Evolutionary conservation across 2,797 vertebrate genomes (phyloP), one percentile per base, ranked within the genome.

Genomic region (Cryptoblepharus egeriae): DNA sequence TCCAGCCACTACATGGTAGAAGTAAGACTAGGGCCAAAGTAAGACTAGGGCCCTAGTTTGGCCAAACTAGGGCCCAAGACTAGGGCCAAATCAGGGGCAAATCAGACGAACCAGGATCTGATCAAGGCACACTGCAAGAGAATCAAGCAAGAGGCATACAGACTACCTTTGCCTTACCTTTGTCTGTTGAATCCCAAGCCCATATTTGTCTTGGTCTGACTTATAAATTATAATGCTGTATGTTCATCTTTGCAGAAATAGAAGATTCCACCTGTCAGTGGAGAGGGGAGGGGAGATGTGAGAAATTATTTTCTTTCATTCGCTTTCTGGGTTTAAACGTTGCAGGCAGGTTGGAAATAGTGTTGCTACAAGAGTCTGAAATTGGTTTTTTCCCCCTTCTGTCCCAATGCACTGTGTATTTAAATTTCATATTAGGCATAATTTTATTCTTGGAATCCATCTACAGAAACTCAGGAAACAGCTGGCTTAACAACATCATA

Each of bases 381-480:
- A 74, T n/a, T 1, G 45, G 9, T 12, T 52, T 16, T 64, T 35
- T 26, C 39, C 39, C 39, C 39, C 39, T 18, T 13, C 70, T 87
- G 15, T 69, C 24, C 39, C 32, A 0, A 20, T 61, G 20, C 37
- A 26, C 2, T 39, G 55, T 63, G 37, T 60, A 75, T 69, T 60
- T 75, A 61, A 68, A 69, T 80, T 4, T 24, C 69, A 87, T 72
- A 28, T 77, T 1, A 0, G 32, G 55, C 9, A 18, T 45, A 45
- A 68, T 79, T 64, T 76, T 35, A 26, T 76, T 15, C 30, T 32
- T 7, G n/a, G 81, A 81, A 49, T 71, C 74, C 83, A 26, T 61
- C 58, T 37, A 45, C 58, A 35, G 28, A 10, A 49, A 0, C 5
- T 37, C 63, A n/a, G 4, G 30, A 22, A 92, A 89, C 55, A 60